Percentiles rank a stretch among this genome's conserved stretches.
Conservation (phyloP, 2,888 invertebrate genomes). For the Acleris holmiana region DNA sequence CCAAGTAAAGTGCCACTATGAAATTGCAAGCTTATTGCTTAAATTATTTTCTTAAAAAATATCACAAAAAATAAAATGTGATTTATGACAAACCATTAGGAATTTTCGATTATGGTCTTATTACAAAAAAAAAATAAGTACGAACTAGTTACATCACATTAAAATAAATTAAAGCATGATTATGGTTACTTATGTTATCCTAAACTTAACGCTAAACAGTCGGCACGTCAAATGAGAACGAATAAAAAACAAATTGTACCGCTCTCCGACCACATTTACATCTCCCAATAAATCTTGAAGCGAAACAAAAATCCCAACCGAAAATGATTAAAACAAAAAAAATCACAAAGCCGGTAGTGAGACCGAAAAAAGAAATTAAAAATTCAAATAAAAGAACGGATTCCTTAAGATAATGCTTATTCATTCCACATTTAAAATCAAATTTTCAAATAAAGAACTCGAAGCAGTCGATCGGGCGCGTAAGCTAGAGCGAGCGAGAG, state of each 20-base stretch:
- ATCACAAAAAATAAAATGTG: too few species aligned
- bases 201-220: constrained; percentile 21
- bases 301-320: constrained; percentile 62
- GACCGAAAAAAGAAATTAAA: constrained; percentile 78
- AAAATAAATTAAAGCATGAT: background rate
- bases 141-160: background rate
- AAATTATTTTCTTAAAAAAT: too few species aligned
- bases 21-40: too few species aligned
- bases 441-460: constrained; percentile 83
- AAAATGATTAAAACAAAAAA: constrained; percentile 67
- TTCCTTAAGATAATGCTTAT: constrained; percentile 83
- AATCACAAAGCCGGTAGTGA: constrained; percentile 73
- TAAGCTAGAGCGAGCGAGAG: constrained; percentile 62
- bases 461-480: constrained; percentile 75
- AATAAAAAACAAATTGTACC: constrained; percentile 50
- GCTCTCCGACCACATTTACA: constrained; percentile 65
- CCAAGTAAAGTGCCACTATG: too few species aligned
- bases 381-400: constrained; percentile 81
- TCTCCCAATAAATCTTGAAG: constrained; percentile 73
- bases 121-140: too few species aligned
- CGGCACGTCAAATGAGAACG: constrained; percentile 30
- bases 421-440: constrained; percentile 85
- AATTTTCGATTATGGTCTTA: too few species aligned
- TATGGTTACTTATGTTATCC: background rate
- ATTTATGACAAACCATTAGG: too few species aligned